These are phyloP conservation scores for Heliconius sara DNA, from an alignment of 2,888 invertebrate genomes.

Conservation along the genomic window DNA sequence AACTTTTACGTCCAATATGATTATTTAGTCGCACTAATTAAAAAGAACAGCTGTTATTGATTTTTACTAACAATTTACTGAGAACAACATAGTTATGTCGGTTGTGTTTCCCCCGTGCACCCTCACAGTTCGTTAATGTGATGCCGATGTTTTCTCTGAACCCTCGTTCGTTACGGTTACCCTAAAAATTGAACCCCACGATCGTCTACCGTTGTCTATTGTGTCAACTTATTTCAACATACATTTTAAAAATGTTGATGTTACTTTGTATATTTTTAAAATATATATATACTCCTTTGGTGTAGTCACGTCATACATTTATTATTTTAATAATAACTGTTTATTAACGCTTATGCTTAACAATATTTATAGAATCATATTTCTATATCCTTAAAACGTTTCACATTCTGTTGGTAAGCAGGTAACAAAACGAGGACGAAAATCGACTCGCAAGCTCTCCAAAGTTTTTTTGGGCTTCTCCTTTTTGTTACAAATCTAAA, in stretches of 20 bases:
- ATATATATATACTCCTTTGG: background rate
- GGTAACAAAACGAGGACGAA: slow-evolving; percentile 75
- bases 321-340: background rate
- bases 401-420: slow-evolving; percentile 55
- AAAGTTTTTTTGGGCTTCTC: slow-evolving; percentile 60
- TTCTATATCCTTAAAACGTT: slow-evolving; percentile 10
- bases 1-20: slow-evolving; percentile 65
- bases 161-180: slow-evolving; percentile 69
- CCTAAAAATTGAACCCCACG: slow-evolving; percentile 62
- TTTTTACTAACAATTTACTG: slow-evolving; percentile 31
- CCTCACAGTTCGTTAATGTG: slow-evolving; percentile 63
- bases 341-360: background rate
- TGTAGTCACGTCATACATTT: background rate
- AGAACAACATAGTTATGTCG: slow-evolving; percentile 33
- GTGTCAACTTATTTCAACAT: slow-evolving; percentile 39
- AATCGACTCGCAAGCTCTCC: slow-evolving; percentile 65
- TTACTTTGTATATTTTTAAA: background rate
- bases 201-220: slow-evolving; percentile 42
- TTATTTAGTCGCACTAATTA: slow-evolving; percentile 53
- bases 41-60: slow-evolving; percentile 53
- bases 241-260: slow-evolving; percentile 3
- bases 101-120: slow-evolving; percentile 54
- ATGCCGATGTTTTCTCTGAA: slow-evolving; percentile 74
- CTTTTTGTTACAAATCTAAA: slow-evolving; percentile 58
- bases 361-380: background rate